Evolutionary conservation across 2,797 vertebrate genomes (phyloP), one percentile per base, ranked within the genome.

Genomic region (Pantherophis alleghaniensis): DNA sequence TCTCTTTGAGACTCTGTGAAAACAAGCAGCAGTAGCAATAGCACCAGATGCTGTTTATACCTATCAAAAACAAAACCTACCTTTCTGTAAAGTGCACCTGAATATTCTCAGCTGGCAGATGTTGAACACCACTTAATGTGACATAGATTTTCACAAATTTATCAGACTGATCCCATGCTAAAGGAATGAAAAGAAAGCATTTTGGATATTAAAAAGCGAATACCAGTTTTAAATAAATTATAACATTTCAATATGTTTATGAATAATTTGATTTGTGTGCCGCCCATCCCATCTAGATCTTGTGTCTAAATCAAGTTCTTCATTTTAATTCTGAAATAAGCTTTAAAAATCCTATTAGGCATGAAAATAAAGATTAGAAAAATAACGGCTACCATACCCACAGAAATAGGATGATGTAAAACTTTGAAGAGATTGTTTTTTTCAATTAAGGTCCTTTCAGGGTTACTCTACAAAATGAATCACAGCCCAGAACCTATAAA

Each of bases 151-250:
- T 99, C 96, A 99, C 98, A 97, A 99, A 99, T 92, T 99, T 99
- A 79, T 99, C 99, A 1, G 99, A 99, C 95, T 99, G 99, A 97
- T 99, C 99, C 99, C 99, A 99, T n/a, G 98, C 99, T 99, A 94
- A 26, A 86, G 92, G 79, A 55, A 91, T 32, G 93, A 95, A 96
- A 91, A n/a, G 74, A 66, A 89, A 87, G 88, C 88, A 22, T 83
- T 83, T 22, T 83, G 74, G 74, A 83, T 83, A 47, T 47, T 47
- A 47, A 83, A 83, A 83, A 83, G 69, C 1, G 37, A 83, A 47
- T 83, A 83, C 37, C 2, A 0, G 2, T 24, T 83, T 83, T 47
- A 24, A 47, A 74, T 89, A 87, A 69, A 88, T 22, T 10, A 3
- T 24, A 57, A 57, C 16, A 28, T 86, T n/a, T 37, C 22, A 26